Base-by-base conservation (phyloP, 2,113 vertebrate species). In the Mobula hypostoma region DNA sequence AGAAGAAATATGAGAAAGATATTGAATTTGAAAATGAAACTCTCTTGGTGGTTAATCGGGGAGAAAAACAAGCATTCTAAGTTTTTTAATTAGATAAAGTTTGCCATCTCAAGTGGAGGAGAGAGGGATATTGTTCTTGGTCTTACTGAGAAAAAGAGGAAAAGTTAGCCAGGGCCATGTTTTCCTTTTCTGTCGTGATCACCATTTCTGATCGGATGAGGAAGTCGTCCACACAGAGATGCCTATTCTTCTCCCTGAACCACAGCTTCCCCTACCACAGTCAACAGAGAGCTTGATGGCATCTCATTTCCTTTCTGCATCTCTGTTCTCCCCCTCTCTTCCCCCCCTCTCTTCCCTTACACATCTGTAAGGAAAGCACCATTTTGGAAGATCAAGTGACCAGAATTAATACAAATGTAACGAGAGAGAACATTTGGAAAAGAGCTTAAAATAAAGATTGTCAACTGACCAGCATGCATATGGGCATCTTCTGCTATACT, bases 401-500 rank as follows among this genome's bases (percentile, higher is more conserved):
- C 61, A 66, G 61, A 79, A 19, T 88, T 7, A 90, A 90, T 66
- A 90, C 29, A 87, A 48, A 85, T 21, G 11, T 17, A 83, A 58
- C 2, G 56, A 24, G 9, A 61, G 21, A 17, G 27, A 61, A 61
- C 9, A 0, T 87, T 63, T n/a, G 83, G 58, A 19, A 88, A 90
- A n/a, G 17, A n/a, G 0, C 29, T 90, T 7, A n/a, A 93, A 48
- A 93, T 58, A 77, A 24, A 91, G 76, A 72, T 24, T 88, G 48
- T 77, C 8, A 24, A 97, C 98, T 95, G 96, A 99, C 99, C 98
- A 98, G 97, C 99, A 99, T 82, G 98, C 97, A 94, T 99, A 99
- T 0, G 98, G 98, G 85, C 99, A 99, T 48, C 97, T 97, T 95
- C 97, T 97, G 95, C 97, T 97, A 0, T 98, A 99, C 66, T 97